A percentile compares a stretch with the other conserved stretches of the same genome.
These are phyloP conservation scores for Paralvinella palmiformis DNA, from an alignment of 1,140 invertebrate genomes.

Conservation along the genomic window DNA sequence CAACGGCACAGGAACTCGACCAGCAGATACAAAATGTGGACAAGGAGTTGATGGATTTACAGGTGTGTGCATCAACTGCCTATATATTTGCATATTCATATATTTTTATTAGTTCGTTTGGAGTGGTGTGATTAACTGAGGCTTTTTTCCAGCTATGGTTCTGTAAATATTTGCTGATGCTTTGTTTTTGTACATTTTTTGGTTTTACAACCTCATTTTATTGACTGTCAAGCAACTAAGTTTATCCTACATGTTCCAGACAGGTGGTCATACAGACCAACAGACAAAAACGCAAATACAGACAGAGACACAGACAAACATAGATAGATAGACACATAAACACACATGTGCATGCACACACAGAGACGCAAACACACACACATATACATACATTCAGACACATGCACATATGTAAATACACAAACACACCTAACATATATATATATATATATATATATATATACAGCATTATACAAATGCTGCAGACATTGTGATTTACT, in stretches of 20 bases:
- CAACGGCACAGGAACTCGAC: slow-evolving; percentile 56
- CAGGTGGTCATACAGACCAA: no score
- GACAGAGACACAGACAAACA: no score
- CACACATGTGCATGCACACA: no score
- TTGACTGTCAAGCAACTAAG: no score
- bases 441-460: background rate
- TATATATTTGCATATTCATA: background rate
- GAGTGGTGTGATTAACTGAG: background rate
- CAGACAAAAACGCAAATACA: no score
- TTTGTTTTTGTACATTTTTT: background rate
- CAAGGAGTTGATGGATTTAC: slow-evolving; percentile 74
- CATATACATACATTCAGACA: no score
- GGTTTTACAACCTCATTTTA: background rate
- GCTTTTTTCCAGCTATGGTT: background rate
- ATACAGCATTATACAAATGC: no score
- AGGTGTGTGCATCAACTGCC: slow-evolving; percentile 54
- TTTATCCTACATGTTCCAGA: no score
- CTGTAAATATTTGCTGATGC: background rate
- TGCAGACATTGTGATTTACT: no score
- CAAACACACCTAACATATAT: background rate
- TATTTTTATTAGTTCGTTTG: background rate
- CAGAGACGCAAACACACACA: no score
- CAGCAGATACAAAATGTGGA: slow-evolving; percentile 69
- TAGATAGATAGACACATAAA: background rate
- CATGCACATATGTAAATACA: no score